Percentiles rank a stretch among this genome's conserved stretches.
Evolutionary conservation across 1,140 invertebrate species (phyloP).

Genomic region (Melipona quadrifasciata): DNA sequence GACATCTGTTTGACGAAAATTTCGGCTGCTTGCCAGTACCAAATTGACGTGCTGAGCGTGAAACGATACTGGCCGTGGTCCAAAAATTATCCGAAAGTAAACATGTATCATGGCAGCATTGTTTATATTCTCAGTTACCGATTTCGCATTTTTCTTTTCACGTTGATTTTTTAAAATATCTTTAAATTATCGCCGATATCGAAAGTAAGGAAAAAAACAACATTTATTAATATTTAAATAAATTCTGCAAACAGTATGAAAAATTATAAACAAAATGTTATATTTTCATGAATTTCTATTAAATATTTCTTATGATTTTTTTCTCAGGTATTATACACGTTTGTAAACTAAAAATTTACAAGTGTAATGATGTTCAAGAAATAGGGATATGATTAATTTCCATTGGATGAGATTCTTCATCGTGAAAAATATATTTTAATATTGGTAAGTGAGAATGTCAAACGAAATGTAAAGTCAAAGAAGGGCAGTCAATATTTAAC

Average conservation of each 20-base stretch:
- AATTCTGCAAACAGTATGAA: background rate
- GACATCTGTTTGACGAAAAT: constrained; percentile 63
- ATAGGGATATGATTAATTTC: constrained; percentile 21
- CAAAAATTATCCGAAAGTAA: constrained; percentile 67
- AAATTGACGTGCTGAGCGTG: constrained; percentile 59
- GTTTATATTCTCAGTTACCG: constrained; percentile 48
- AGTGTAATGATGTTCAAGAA: background rate
- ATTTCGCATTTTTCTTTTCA: constrained; percentile 13
- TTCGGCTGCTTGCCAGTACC: constrained; percentile 65
- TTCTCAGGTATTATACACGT: background rate
- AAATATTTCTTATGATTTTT: background rate
- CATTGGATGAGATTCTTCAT: constrained; percentile 44
- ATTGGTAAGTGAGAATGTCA: constrained; percentile 8
- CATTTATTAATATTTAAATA: background rate
- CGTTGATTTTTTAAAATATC: constrained; percentile 13
- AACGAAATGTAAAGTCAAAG: constrained; percentile 29
- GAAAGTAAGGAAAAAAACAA: background rate
- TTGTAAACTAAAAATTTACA: background rate
- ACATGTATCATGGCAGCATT: constrained; percentile 57
- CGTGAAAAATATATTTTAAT: constrained; percentile 29
- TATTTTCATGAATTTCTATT: background rate
- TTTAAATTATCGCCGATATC: background rate
- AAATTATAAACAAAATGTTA: background rate
- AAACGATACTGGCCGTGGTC: constrained; percentile 55
- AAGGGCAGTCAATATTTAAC: background rate